Evolutionary conservation across 92 coral and sea anemone species (phyloP).

Genomic region (Micromussa lordhowensis): DNA sequence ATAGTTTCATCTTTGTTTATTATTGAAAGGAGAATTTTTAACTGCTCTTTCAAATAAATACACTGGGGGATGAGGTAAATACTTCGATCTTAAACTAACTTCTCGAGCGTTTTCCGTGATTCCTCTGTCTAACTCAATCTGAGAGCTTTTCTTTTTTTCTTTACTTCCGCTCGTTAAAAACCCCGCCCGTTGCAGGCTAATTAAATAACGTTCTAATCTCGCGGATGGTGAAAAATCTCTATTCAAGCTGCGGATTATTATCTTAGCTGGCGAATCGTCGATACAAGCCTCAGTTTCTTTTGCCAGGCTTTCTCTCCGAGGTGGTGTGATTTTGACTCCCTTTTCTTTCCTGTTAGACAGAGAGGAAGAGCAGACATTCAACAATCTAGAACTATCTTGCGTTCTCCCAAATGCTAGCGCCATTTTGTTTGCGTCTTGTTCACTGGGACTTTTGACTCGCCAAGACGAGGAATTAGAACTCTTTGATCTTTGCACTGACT

Average conservation of each 20-base stretch:
- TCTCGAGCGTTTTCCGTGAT: constrained; percentile 24
- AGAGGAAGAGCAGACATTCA: not conserved
- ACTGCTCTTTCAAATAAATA: constrained; percentile 48
- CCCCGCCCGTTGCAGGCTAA: constrained; percentile 28
- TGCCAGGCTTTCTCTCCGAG: constrained; percentile 14
- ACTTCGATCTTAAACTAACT: constrained; percentile 38
- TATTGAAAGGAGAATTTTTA: constrained; percentile 24
- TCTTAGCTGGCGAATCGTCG: not conserved
- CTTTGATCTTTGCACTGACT: not conserved
- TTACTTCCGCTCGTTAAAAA: constrained; percentile 28
- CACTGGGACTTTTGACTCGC: constrained; percentile 4
- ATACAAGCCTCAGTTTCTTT: constrained; percentile 8
- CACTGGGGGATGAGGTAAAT: constrained; percentile 57
- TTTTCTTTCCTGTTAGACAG: not conserved
- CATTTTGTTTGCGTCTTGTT: not conserved
- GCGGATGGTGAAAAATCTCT: constrained; percentile 30
- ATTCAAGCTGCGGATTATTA: constrained; percentile 28
- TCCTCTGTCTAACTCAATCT: constrained; percentile 8
- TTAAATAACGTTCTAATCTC: constrained; percentile 33
- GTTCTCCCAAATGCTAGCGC: not conserved
- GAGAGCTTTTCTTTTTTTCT: not conserved
- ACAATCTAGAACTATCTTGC: not conserved
- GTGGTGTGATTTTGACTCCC: not conserved
- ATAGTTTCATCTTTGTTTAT: not conserved
- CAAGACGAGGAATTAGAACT: constrained; percentile 4